These are phyloP conservation scores for Geodia barretti DNA, from an alignment of 37 sponge, comb jelly and placozoan species.

Conservation along the genomic window DNA sequence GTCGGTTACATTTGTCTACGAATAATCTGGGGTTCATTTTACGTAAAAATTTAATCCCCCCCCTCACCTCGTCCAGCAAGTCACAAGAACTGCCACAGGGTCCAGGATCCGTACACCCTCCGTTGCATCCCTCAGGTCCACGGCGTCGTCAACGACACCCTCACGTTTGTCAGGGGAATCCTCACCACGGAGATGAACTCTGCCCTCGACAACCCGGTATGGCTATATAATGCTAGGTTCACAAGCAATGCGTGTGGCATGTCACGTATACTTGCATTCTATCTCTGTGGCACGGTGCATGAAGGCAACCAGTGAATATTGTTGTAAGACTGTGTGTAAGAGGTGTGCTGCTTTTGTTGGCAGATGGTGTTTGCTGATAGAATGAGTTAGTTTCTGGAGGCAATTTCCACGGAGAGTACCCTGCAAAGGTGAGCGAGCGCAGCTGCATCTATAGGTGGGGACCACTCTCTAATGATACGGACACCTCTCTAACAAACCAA, in stretches of 20 bases:
- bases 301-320: too few species aligned
- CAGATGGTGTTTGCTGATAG: constrained; percentile 79
- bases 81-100: constrained; percentile 75
- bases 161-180: constrained; percentile 82
- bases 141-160: constrained; percentile 89
- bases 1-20: background rate
- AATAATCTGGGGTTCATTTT: background rate
- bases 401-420: constrained; percentile 99
- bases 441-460: too few species aligned
- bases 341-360: too few species aligned
- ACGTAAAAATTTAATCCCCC: background rate
- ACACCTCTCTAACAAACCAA: too few species aligned
- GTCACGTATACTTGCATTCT: too few species aligned
- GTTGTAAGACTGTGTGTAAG: too few species aligned
- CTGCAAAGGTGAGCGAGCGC: constrained; percentile 82
- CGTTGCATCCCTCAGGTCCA: constrained; percentile 88
- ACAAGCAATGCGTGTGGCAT: background rate
- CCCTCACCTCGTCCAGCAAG: constrained; percentile 58
- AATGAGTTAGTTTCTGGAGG: constrained; percentile 86
- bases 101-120: constrained; percentile 93
- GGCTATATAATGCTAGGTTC: too few species aligned
- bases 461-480: too few species aligned
- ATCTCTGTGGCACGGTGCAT: too few species aligned
- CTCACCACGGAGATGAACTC: constrained; percentile 94
- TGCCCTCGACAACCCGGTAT: constrained; percentile 96